Conservation (phyloP, 2,113 vertebrate genomes). For the Gavia stellata region DNA sequence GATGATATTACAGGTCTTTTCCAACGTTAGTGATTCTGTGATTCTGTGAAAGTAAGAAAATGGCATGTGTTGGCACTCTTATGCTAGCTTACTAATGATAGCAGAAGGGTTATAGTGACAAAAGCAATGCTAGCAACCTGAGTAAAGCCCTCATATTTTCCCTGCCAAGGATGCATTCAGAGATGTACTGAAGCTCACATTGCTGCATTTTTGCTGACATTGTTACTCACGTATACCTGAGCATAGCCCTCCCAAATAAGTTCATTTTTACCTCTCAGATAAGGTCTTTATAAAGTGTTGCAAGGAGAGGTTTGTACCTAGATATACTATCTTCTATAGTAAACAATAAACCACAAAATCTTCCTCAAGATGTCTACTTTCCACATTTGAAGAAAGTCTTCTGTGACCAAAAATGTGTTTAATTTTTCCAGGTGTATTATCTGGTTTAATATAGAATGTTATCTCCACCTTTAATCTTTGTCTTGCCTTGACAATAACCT, state of each 20-base stretch:
- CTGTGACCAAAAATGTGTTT: not conserved
- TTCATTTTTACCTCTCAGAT: not conserved
- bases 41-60: not conserved
- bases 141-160: not conserved
- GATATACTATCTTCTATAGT: not conserved
- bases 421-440: not conserved
- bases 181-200: not conserved
- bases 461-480: not conserved
- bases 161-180: not conserved
- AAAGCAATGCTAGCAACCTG: not conserved
- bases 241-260: too few relatives aligned
- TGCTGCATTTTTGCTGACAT: not conserved
- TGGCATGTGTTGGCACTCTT: not conserved
- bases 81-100: not conserved
- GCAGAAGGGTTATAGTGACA: not conserved
- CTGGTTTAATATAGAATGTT: not conserved
- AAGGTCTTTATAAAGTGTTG: not conserved
- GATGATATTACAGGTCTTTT: too few relatives aligned
- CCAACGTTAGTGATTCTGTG: too few relatives aligned
- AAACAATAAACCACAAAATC: not conserved
- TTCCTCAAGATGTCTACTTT: not conserved
- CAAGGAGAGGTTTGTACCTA: not conserved
- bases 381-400: not conserved
- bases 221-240: not conserved
- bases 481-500: not conserved